Evolutionary conservation across 2,113 vertebrate species (phyloP).

Genomic region (Cricetomys ansorgei): DNA sequence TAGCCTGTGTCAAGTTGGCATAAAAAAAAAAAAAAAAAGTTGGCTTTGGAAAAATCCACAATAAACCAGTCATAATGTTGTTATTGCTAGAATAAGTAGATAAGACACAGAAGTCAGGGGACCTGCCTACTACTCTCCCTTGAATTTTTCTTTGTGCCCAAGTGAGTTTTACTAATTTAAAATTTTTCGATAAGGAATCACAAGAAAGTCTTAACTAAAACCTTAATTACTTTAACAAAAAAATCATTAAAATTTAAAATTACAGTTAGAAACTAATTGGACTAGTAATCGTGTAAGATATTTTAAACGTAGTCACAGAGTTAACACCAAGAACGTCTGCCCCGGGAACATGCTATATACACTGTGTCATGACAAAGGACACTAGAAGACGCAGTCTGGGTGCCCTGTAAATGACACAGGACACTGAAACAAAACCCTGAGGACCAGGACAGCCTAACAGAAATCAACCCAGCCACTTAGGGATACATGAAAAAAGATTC

Average conservation of each 20-base stretch:
- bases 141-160: conserved; percentile 34
- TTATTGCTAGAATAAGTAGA: neutral
- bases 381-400: neutral
- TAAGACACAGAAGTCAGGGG: neutral
- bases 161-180: conserved; percentile 25
- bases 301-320: conserved; percentile 35
- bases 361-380: neutral
- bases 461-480: neutral
- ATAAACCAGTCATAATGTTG: neutral
- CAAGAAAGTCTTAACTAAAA: conserved; percentile 31
- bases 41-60: neutral
- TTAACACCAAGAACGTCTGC: neutral
- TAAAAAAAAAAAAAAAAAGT: no score
- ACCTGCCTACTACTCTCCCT: neutral
- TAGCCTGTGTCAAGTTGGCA: neutral
- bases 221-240: conserved; percentile 49
- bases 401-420: neutral
- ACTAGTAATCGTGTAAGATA: conserved; percentile 13
- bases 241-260: conserved; percentile 39
- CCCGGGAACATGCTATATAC: neutral
- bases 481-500: neutral
- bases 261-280: conserved; percentile 25
- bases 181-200: neutral
- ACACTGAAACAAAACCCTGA: neutral
- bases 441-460: neutral